Evolutionary conservation across 2,888 invertebrate species (phyloP), one percentile per base, ranked within the genome.

Genomic region (Heliconius ismenius): DNA sequence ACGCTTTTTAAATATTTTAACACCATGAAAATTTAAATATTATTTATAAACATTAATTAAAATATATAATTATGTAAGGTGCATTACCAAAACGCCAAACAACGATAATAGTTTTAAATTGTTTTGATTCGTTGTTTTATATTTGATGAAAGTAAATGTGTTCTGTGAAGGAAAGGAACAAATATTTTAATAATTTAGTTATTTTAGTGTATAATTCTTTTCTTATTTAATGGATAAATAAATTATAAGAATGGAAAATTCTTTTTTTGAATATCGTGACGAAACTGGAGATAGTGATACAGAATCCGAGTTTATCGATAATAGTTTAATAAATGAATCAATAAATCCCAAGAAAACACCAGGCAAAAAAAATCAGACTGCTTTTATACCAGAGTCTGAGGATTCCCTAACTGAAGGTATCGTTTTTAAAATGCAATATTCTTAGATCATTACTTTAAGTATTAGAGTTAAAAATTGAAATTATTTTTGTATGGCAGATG

Each of bases 221-320:
- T 54, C 13, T 10, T 54, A 36, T 24, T 70, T 70, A 70, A 70
- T 70, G 58, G 58, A 15, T 18, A 18, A 15, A 24, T 70, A 70
- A 28, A 70, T 54, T n/a, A 58, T 26, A 63, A 75, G 73, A 74
- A 93, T 92, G 92, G 92, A 93, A 68, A 90, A 84, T 84, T 92
- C 93, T 78, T 92, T 92, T 82, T 89, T 89, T 84, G 91, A 93
- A 84, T 92, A 91, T 83, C 92, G 91, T 81, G 86, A 90, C 79
- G 84, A 86, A 58, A 88, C 88, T 72, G 86, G 81, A 75, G 85
- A 84, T 70, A 90, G 87, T 83, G 90, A 86, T 75, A 90, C 91
- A 0, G 92, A 91, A 76, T 80, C 85, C 49, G 93, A 91, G 84
- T 81, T 91, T 84, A 91, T 92, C 79, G 92, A 93, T 80, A 86